These are phyloP conservation scores for Mus minutoides DNA, from an alignment of 2,797 vertebrate species.

Conservation along the genomic window DNA sequence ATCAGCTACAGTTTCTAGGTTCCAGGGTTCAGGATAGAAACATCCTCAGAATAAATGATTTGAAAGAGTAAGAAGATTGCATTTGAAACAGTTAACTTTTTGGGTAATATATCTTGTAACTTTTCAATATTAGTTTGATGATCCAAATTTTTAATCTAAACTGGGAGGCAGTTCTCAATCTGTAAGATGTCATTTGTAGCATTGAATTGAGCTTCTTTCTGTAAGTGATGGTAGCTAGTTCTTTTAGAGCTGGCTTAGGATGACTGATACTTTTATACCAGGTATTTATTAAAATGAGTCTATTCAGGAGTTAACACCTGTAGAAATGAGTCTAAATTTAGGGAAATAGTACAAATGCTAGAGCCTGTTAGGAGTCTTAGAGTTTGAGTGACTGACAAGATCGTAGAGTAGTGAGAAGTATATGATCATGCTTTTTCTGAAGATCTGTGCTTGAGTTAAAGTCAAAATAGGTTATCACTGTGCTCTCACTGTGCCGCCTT, in stretches of 20 bases:
- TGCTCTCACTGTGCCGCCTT: background rate
- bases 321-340: conserved; percentile 24
- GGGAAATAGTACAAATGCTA: conserved; percentile 27
- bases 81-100: conserved; percentile 52
- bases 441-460: conserved; percentile 11
- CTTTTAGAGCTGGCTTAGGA: background rate
- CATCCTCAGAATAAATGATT: conserved; percentile 2
- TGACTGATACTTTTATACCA: conserved; percentile 28
- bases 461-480: background rate
- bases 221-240: conserved; percentile 31
- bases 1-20: background rate
- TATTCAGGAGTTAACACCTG: background rate
- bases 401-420: background rate
- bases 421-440: background rate
- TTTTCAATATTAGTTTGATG: conserved; percentile 10
- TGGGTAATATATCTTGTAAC: background rate
- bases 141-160: background rate
- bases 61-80: background rate
- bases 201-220: conserved; percentile 29
- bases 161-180: conserved; percentile 12
- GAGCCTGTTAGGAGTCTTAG: conserved; percentile 9
- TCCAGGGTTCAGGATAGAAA: background rate
- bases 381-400: conserved; percentile 38
- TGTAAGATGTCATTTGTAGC: background rate
- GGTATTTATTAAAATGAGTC: conserved; percentile 34